Percentiles rank a stretch among this genome's conserved stretches.
These are phyloP conservation scores for Kryptolebias marmoratus DNA, from an alignment of 2,113 vertebrate genomes.

Conservation along the genomic window DNA sequence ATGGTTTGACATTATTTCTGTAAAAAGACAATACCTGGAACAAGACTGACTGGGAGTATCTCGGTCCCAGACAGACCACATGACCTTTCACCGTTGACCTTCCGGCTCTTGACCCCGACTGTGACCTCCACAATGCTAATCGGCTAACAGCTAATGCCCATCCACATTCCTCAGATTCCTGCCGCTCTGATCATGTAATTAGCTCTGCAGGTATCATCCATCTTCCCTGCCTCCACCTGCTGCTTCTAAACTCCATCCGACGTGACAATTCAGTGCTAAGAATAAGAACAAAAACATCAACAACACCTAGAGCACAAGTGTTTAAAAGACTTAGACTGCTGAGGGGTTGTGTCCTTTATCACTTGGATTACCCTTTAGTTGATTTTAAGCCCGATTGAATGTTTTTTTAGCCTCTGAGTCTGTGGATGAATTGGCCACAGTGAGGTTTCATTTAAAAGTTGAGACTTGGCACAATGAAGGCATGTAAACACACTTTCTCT, in stretches of 20 bases:
- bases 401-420: background rate
- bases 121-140: slow-evolving; percentile 63
- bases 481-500: slow-evolving; percentile 17
- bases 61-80: slow-evolving; percentile 62
- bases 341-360: background rate
- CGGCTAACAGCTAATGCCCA: slow-evolving; percentile 70
- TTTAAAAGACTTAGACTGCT: background rate
- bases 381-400: background rate
- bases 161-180: slow-evolving; percentile 68
- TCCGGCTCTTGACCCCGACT: slow-evolving; percentile 63
- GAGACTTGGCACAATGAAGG: slow-evolving; percentile 18
- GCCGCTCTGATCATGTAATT: slow-evolving; percentile 27
- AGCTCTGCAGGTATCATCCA: slow-evolving; percentile 25
- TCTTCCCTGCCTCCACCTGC: slow-evolving; percentile 46
- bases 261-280: background rate
- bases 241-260: slow-evolving; percentile 6
- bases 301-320: background rate
- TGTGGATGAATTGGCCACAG: background rate
- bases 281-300: background rate
- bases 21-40: background rate
- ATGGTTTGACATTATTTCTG: background rate
- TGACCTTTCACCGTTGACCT: slow-evolving; percentile 67
- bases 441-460: slow-evolving; percentile 20
- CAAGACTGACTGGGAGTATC: slow-evolving; percentile 14
- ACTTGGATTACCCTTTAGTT: background rate